phyloP scores from a whole-genome alignment of 2,888 invertebrate genomes.

The Margaritifera margaritifera region DNA sequence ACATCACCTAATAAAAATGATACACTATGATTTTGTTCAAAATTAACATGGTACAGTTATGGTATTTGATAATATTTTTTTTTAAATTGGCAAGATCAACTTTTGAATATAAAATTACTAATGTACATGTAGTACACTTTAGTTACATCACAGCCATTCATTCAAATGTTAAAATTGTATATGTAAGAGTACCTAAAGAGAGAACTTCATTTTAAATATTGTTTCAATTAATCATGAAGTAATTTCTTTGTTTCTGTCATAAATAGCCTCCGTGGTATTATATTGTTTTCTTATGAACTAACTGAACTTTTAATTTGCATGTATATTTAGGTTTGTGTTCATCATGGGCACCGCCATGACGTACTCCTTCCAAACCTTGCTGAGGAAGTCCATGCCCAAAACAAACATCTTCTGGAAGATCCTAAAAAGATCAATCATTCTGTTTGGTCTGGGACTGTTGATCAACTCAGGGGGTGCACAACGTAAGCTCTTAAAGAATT shows the following conservation, averaged over 20 bases:
- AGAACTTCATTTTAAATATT: neutral
- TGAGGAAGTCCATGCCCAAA: conserved; percentile 77
- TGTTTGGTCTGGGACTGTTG: conserved; percentile 72
- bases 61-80: too few species aligned
- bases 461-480: conserved; percentile 58
- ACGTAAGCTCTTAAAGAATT: neutral
- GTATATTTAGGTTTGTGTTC: conserved; percentile 85
- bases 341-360: conserved; percentile 98
- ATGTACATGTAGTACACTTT: too few species aligned
- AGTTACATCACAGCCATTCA: too few species aligned
- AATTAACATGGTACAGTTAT: too few species aligned
- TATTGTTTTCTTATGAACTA: neutral
- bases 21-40: too few species aligned
- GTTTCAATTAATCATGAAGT: neutral
- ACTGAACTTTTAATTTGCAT: neutral
- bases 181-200: too few species aligned
- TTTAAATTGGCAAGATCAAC: too few species aligned
- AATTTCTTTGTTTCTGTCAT: neutral
- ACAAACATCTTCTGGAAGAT: conserved; percentile 70
- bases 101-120: too few species aligned
- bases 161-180: too few species aligned
- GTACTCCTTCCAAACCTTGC: conserved; percentile 84
- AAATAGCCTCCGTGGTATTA: neutral
- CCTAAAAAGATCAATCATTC: conserved; percentile 65
- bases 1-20: too few species aligned